phyloP scores from a whole-genome alignment of 53 echinoderm and acorn worm species.

The Mesocentrotus franciscanus region DNA sequence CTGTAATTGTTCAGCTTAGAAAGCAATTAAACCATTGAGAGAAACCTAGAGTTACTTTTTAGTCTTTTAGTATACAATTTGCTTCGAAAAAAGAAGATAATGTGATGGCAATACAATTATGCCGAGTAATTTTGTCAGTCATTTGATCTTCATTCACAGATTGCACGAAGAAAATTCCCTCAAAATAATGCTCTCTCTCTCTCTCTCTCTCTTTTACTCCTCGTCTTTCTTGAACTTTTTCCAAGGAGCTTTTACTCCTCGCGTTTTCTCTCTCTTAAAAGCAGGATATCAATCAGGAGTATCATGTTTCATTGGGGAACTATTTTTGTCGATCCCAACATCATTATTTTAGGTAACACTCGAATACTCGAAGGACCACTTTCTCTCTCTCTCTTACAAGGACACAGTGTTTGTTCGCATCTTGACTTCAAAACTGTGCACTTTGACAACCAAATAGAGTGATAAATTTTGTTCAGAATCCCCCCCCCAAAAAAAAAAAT shows the following conservation, averaged over 20 bases:
- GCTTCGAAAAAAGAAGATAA: no score
- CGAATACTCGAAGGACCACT: neutral
- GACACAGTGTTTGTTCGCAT: neutral
- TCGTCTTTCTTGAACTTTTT: neutral
- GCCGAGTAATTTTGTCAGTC: no score
- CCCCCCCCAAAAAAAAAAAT: no score
- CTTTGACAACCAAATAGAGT: neutral
- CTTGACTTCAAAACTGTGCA: neutral
- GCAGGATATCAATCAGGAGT: neutral
- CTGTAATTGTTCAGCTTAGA: no score
- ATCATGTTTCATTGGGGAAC: neutral
- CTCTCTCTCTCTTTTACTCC: neutral
- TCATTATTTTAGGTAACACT: neutral
- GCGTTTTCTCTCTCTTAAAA: neutral
- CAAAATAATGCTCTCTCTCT: neutral
- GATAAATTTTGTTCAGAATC: neutral
- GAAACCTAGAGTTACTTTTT: no score
- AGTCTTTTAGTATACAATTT: no score
- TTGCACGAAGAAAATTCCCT: no score
- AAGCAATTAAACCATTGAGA: no score
- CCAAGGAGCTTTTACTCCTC: neutral
- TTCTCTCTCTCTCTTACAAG: neutral
- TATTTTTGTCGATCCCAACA: conserved; percentile 8
- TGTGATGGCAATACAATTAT: no score
- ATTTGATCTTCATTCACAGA: no score